Conservation (phyloP, 1,140 invertebrate species). For the Delia radicum region DNA sequence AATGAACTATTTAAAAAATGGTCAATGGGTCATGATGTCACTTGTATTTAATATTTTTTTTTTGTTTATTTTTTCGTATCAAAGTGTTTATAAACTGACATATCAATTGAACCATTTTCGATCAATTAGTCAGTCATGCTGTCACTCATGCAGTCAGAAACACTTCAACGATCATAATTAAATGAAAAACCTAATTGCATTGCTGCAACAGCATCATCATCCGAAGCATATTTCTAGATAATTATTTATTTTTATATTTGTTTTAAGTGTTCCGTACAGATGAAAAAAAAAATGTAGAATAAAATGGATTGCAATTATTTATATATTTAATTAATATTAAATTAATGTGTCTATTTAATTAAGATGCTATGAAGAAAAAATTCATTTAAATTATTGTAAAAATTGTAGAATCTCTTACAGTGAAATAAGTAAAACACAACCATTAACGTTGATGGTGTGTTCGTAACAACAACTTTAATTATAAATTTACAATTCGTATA, state of each 20-base stretch:
- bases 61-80: not conserved
- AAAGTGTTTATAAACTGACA: slow-evolving; percentile 8
- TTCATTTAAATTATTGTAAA: too few relatives aligned
- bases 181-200: slow-evolving; percentile 20
- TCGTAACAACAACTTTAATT: too few relatives aligned
- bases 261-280: not conserved
- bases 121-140: slow-evolving; percentile 7
- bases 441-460: too few relatives aligned
- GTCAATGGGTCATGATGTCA: slow-evolving; percentile 14
- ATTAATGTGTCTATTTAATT: not conserved
- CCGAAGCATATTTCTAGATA: not conserved
- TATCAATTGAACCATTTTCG: slow-evolving; percentile 20
- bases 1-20: not conserved
- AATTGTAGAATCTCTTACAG: too few relatives aligned
- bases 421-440: too few relatives aligned
- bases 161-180: slow-evolving; percentile 21
- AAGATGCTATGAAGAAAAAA: too few relatives aligned
- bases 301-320: not conserved
- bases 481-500: too few relatives aligned
- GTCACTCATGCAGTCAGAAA: slow-evolving; percentile 4
- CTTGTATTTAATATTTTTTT: not conserved
- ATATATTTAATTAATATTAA: slow-evolving; percentile 7
- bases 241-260: not conserved
- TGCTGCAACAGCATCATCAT: not conserved
- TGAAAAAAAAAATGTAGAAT: not conserved